These are phyloP conservation scores for Tympanoctomys barrerae DNA, from an alignment of 2,797 vertebrate genomes.

Conservation along the genomic window DNA sequence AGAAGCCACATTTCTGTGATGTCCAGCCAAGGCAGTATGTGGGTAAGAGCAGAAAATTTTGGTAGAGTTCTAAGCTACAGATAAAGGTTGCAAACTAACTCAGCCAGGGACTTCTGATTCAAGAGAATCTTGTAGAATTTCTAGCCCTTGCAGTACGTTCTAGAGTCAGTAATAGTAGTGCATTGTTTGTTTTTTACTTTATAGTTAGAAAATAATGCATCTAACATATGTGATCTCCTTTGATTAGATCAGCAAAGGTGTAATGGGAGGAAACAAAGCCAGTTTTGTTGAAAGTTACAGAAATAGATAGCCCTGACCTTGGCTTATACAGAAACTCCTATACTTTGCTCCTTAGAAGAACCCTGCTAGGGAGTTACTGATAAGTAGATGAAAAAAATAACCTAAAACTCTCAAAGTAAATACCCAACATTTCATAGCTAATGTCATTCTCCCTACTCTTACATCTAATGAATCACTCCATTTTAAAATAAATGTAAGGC, in stretches of 20 bases:
- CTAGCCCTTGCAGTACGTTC: not conserved
- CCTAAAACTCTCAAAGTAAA: not conserved
- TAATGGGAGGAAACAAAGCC: not conserved
- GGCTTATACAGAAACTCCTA: not conserved
- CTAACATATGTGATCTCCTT: not conserved
- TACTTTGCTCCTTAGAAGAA: not conserved
- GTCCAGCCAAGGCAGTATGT: not conserved
- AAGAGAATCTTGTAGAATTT: not conserved
- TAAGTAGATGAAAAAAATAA: not conserved
- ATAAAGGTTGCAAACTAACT: not conserved
- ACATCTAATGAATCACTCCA: not conserved
- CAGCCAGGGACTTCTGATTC: not conserved
- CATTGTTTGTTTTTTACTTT: not conserved
- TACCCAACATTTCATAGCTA: not conserved
- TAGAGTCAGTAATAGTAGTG: not conserved
- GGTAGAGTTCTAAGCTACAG: not conserved
- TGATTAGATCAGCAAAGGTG: not conserved
- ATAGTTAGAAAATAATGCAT: not conserved
- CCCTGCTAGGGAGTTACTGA: not conserved
- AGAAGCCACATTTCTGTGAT: not conserved
- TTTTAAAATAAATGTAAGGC: not conserved
- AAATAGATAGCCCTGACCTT: not conserved
- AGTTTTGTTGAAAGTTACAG: not conserved
- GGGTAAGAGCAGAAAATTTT: not conserved
- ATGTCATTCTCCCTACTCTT: not conserved